These are phyloP conservation scores for Ariolimax columbianus DNA, from an alignment of 2,888 invertebrate genomes.

Conservation along the genomic window DNA sequence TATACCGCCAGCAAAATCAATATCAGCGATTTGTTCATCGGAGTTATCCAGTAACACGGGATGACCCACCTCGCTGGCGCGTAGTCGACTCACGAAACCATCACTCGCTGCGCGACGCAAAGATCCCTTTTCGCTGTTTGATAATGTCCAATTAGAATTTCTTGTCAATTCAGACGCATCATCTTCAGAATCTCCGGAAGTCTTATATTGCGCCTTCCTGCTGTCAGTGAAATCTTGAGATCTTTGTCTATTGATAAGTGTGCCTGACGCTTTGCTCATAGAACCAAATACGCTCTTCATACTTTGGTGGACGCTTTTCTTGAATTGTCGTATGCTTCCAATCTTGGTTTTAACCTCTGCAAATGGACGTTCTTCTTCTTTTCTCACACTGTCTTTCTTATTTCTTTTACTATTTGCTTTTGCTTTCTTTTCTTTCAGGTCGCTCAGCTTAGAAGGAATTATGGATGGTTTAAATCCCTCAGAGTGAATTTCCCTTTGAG, in stretches of 20 bases:
- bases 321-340: slow-evolving; percentile 67
- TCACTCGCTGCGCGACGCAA: slow-evolving; percentile 13
- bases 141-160: slow-evolving; percentile 39
- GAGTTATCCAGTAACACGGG: background rate
- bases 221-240: slow-evolving; percentile 62
- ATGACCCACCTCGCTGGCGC: background rate
- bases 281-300: slow-evolving; percentile 69
- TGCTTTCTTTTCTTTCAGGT: slow-evolving; percentile 57
- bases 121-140: background rate
- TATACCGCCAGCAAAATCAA: slow-evolving; percentile 38
- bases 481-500: slow-evolving; percentile 19
- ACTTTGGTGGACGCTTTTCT: slow-evolving; percentile 66
- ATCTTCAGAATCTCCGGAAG: slow-evolving; percentile 26
- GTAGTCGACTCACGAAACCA: background rate
- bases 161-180: background rate
- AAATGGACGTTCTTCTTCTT: slow-evolving; percentile 10
- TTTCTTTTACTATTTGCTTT: slow-evolving; percentile 30
- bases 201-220: slow-evolving; percentile 53
- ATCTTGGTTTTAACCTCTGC: slow-evolving; percentile 58
- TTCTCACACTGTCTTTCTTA: slow-evolving; percentile 38
- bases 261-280: slow-evolving; percentile 67
- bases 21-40: slow-evolving; percentile 39
- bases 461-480: slow-evolving; percentile 66
- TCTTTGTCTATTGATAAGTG: slow-evolving; percentile 62
- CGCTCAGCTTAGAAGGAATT: slow-evolving; percentile 62